phyloP scores from a whole-genome alignment of 2,113 vertebrate genomes.

The Sceloporus tristichus region DNA sequence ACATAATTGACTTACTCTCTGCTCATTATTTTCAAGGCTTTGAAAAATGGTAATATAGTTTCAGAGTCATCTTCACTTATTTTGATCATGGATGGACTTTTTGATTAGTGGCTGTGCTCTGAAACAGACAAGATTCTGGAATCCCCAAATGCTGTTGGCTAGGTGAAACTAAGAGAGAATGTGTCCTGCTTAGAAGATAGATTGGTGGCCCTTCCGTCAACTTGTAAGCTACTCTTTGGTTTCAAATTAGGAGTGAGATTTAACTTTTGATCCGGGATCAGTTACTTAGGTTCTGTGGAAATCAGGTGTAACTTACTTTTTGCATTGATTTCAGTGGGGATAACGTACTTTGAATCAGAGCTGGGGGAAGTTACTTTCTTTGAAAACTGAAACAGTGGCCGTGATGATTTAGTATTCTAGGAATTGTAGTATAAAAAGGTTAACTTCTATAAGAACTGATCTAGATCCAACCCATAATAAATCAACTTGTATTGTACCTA shows the following conservation, averaged over 20 bases:
- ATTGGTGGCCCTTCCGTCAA: background rate
- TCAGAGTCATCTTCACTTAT: background rate
- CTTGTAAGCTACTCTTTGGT: background rate
- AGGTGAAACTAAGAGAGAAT: background rate
- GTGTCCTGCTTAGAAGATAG: background rate
- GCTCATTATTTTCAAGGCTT: background rate
- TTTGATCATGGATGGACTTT: background rate
- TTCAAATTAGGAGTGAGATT: background rate
- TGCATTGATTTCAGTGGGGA: background rate
- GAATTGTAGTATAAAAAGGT: too few relatives aligned
- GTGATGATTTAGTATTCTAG: too few relatives aligned
- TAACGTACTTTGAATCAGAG: too few relatives aligned
- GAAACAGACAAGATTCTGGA: background rate
- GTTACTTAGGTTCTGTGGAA: background rate
- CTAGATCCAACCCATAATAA: background rate
- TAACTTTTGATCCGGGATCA: background rate
- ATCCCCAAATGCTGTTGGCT: background rate
- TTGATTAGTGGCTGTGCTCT: background rate
- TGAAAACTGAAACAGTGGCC: too few relatives aligned
- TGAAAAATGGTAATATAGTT: background rate
- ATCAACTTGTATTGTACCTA: background rate
- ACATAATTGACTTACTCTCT: background rate
- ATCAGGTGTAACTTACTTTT: background rate
- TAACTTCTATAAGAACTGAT: too few relatives aligned
- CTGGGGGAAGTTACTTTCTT: too few relatives aligned